Conservation (phyloP, 2,888 invertebrate species). For the Glaucopsyche alexis region DNA sequence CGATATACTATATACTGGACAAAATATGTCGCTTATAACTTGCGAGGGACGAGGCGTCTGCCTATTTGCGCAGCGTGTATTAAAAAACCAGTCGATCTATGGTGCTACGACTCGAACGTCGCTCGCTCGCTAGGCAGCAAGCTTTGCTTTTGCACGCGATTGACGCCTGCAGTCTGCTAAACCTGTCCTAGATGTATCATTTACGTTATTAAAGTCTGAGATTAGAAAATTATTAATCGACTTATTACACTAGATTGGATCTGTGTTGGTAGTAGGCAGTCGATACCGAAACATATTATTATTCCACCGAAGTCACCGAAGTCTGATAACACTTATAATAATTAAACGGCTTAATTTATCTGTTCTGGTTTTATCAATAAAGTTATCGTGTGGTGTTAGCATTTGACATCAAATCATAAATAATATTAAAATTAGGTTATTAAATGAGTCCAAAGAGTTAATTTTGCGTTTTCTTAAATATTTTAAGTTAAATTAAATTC, state of each 20-base stretch:
- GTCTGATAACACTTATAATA: not conserved
- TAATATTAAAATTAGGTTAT: slow-evolving; percentile 24
- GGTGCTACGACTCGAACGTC: slow-evolving; percentile 7
- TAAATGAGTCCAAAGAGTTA: not conserved
- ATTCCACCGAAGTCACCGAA: not conserved
- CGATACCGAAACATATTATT: not conserved
- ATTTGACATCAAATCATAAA: slow-evolving; percentile 10
- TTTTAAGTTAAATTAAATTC: too few relatives aligned
- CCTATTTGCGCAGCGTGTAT: not conserved
- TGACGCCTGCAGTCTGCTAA: not conserved
- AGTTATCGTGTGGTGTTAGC: slow-evolving; percentile 11
- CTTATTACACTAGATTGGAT: not conserved
- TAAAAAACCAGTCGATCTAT: slow-evolving; percentile 11
- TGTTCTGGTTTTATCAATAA: slow-evolving; percentile 18
- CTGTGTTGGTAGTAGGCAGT: not conserved
- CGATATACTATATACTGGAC: not conserved
- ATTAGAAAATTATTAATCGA: not conserved
- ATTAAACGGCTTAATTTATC: slow-evolving; percentile 1
- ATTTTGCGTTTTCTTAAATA: not conserved
- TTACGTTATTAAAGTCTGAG: not conserved
- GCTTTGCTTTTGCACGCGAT: not conserved
- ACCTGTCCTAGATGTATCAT: not conserved
- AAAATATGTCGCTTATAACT: not conserved
- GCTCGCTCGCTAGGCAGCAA: not conserved
- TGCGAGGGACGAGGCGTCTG: not conserved